phyloP scores from a whole-genome alignment of 2,888 invertebrate genomes.

The Notodromas monacha region DNA sequence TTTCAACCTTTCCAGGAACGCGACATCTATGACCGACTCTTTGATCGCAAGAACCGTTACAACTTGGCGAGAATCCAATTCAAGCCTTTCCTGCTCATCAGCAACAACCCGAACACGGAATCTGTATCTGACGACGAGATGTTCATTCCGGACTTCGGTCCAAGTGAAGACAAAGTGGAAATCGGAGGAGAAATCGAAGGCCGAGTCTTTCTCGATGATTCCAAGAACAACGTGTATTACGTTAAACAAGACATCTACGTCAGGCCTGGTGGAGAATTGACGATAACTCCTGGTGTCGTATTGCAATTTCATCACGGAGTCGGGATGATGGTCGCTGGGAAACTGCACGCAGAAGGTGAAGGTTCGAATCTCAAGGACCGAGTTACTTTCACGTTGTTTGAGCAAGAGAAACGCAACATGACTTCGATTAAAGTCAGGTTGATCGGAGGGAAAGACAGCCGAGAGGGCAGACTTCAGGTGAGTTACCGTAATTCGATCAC shows the following conservation, averaged over 20 bases:
- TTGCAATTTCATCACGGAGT: slow-evolving; percentile 43
- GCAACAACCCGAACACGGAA: slow-evolving; percentile 55
- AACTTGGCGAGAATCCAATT: slow-evolving; percentile 71
- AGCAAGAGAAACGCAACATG: slow-evolving; percentile 8
- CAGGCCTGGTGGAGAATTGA: slow-evolving; percentile 59
- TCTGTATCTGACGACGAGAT: slow-evolving; percentile 39
- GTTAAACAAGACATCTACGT: slow-evolving; percentile 82
- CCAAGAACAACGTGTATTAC: slow-evolving; percentile 37
- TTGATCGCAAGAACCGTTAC: slow-evolving; percentile 48
- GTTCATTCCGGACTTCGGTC: slow-evolving; percentile 41
- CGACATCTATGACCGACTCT: slow-evolving; percentile 17
- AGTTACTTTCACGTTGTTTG: slow-evolving; percentile 11
- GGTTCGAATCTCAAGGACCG: slow-evolving; percentile 8
- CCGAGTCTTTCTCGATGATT: slow-evolving; percentile 15
- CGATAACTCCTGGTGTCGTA: slow-evolving; percentile 54
- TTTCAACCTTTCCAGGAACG: too few species aligned
- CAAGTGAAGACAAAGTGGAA: slow-evolving; percentile 28
- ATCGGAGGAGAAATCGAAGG: slow-evolving; percentile 82
- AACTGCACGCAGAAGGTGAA: slow-evolving; percentile 25
- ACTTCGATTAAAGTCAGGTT: slow-evolving; percentile 26
- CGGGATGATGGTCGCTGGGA: slow-evolving; percentile 85
- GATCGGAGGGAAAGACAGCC: slow-evolving; percentile 38
- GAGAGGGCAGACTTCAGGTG: slow-evolving; percentile 53
- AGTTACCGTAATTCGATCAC: too few species aligned
- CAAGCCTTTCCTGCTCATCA: slow-evolving; percentile 60